These are phyloP conservation scores for Liopterus haemorrhoidalis DNA, from an alignment of 2,888 invertebrate species.

Conservation along the genomic window DNA sequence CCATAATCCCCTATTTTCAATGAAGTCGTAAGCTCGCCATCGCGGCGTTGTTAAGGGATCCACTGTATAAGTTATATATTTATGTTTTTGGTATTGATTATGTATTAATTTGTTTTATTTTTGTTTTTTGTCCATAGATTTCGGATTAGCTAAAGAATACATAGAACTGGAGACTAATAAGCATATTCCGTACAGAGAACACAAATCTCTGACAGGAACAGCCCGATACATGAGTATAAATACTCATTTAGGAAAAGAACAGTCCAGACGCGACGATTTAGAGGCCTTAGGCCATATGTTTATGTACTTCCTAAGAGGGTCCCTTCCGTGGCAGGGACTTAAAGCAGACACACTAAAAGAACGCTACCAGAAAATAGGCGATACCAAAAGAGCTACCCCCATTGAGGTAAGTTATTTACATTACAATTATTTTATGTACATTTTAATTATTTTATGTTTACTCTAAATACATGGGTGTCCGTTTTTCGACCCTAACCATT, in stretches of 20 bases:
- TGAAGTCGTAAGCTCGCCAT: too few relatives aligned
- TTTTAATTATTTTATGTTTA: too few relatives aligned
- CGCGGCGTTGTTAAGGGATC: constrained; percentile 4
- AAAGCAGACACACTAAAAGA: constrained; percentile 99
- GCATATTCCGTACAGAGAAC: constrained; percentile 99
- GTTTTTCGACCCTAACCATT: too few relatives aligned
- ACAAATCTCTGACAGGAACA: constrained; percentile 99
- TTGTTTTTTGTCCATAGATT: constrained; percentile 73
- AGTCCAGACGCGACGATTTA: constrained; percentile 97
- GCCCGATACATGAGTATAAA: constrained; percentile 99
- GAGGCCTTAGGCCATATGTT: constrained; percentile 99
- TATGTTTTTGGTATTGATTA: constrained; percentile 7
- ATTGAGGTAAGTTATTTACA: constrained; percentile 73
- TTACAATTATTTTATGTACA: constrained; percentile 4
- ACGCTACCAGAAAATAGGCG: constrained; percentile 99
- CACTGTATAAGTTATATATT: too few relatives aligned
- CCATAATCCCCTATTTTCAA: too few relatives aligned
- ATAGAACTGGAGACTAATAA: constrained; percentile 99
- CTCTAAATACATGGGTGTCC: too few relatives aligned
- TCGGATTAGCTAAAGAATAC: constrained; percentile 99
- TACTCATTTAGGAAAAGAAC: constrained; percentile 99
- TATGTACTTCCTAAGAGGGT: constrained; percentile 99
- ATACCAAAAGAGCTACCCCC: constrained; percentile 97
- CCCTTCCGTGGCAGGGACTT: constrained; percentile 99
- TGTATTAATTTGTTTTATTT: constrained; percentile 12